Conservation (phyloP, 1,140 invertebrate species). For the Trichomalopsis sarcophagae region DNA sequence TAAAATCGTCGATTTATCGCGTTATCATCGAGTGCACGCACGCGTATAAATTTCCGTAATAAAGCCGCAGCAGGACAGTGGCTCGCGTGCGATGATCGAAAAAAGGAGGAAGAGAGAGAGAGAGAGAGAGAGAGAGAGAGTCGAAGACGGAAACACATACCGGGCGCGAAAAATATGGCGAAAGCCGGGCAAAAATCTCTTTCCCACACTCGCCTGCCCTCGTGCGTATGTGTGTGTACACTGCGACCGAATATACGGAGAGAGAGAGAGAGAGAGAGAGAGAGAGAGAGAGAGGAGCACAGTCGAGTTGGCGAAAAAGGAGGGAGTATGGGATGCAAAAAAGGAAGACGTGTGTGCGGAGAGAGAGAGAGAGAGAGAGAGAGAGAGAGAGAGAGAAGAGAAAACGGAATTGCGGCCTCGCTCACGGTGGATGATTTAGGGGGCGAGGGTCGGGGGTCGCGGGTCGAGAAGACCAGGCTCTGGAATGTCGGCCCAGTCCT, state of each 20-base stretch:
- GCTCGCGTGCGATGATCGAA: not conserved
- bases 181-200: slow-evolving; percentile 49
- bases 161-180: slow-evolving; percentile 24
- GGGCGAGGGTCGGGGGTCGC: slow-evolving; percentile 67
- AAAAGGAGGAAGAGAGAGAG: not conserved
- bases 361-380: slow-evolving; percentile 55
- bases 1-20: not conserved
- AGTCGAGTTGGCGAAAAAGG: slow-evolving; percentile 25
- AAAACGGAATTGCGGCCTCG: slow-evolving; percentile 69
- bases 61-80: not conserved
- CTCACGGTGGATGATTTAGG: slow-evolving; percentile 70
- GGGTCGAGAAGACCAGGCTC: slow-evolving; percentile 64
- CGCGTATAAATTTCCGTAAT: not conserved
- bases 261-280: not conserved
- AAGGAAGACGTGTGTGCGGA: slow-evolving; percentile 47
- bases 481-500: slow-evolving; percentile 65
- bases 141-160: not conserved
- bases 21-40: not conserved
- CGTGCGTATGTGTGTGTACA: not conserved
- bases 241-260: slow-evolving; percentile 17
- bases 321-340: slow-evolving; percentile 7
- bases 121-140: not conserved
- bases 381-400: slow-evolving; percentile 58
- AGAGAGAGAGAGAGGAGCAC: not conserved
- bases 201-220: slow-evolving; percentile 59